Evolutionary conservation across 1,140 invertebrate genomes (phyloP).

Genomic region (Lerema accius): DNA sequence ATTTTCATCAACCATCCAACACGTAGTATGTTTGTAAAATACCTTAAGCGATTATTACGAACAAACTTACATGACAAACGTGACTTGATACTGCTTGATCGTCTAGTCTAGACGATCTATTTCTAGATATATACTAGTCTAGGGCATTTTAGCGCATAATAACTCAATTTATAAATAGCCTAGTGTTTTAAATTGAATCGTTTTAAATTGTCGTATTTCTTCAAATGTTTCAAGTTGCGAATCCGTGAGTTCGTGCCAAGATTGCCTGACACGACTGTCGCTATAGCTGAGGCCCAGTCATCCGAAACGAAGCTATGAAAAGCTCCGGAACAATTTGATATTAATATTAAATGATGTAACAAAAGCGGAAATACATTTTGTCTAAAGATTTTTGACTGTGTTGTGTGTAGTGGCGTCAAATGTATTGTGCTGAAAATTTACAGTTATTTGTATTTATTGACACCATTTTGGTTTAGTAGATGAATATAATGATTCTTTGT

Average conservation of each 20-base stretch:
- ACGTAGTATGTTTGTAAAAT: too few species aligned
- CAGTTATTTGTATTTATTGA: too few species aligned
- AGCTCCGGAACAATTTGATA: conserved; percentile 23
- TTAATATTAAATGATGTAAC: conserved; percentile 22
- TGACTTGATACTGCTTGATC: too few species aligned
- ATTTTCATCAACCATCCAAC: too few species aligned
- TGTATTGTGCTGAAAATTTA: not conserved
- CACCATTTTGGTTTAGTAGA: too few species aligned
- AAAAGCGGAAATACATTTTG: conserved; percentile 16
- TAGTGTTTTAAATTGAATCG: conserved; percentile 13
- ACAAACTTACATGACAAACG: too few species aligned
- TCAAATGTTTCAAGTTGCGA: conserved; percentile 11
- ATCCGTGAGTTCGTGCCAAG: conserved; percentile 17
- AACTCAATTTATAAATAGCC: not conserved
- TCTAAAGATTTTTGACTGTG: not conserved
- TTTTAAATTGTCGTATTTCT: conserved; percentile 15
- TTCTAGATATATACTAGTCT: too few species aligned
- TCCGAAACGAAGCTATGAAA: conserved; percentile 16
- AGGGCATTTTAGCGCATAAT: not conserved
- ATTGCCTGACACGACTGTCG: conserved; percentile 19
- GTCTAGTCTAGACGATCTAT: too few species aligned
- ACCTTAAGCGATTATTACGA: too few species aligned
- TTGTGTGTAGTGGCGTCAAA: not conserved
- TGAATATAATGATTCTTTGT: too few species aligned
- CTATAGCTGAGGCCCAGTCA: conserved; percentile 11